These are phyloP conservation scores for Melinaea marsaeus DNA, from an alignment of 2,888 invertebrate genomes.

Conservation along the genomic window DNA sequence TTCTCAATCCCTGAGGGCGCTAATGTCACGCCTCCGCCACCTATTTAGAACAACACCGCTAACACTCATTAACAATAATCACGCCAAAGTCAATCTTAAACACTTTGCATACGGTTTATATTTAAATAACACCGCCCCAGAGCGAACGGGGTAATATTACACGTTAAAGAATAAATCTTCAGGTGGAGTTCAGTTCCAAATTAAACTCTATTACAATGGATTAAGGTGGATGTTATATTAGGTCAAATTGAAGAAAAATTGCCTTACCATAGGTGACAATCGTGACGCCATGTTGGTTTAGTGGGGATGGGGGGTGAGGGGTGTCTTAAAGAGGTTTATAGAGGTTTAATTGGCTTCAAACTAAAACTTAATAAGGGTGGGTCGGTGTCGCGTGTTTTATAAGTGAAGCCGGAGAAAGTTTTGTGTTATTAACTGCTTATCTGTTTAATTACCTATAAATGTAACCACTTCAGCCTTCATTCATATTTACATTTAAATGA, in stretches of 20 bases:
- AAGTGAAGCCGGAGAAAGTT: slow-evolving; percentile 45
- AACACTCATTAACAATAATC: slow-evolving; percentile 40
- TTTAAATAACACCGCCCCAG: slow-evolving; percentile 27
- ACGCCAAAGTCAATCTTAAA: slow-evolving; percentile 37
- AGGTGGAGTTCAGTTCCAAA: slow-evolving; percentile 44
- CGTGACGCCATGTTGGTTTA: slow-evolving; percentile 75
- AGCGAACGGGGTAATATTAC: slow-evolving; percentile 61
- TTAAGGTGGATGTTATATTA: slow-evolving; percentile 35
- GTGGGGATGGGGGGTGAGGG: slow-evolving; percentile 58
- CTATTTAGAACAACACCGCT: slow-evolving; percentile 62
- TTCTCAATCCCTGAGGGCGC: slow-evolving; percentile 69
- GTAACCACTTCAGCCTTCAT: too few species aligned
- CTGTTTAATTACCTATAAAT: slow-evolving; percentile 28
- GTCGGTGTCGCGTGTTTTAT: slow-evolving; percentile 63
- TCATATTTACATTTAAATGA: too few species aligned
- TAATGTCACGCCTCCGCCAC: slow-evolving; percentile 73
- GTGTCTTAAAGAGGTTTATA: slow-evolving; percentile 72
- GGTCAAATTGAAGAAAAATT: slow-evolving; percentile 36
- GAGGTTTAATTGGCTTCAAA: slow-evolving; percentile 69
- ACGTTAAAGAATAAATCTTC: slow-evolving; percentile 66
- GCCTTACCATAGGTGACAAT: slow-evolving; percentile 68
- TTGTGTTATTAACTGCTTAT: slow-evolving; percentile 34
- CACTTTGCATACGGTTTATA: slow-evolving; percentile 26
- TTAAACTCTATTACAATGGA: slow-evolving; percentile 36
- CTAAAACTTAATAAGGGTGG: slow-evolving; percentile 55